Base-by-base conservation (phyloP, 2,888 invertebrate genomes). In the Cheilosia impressa region DNA sequence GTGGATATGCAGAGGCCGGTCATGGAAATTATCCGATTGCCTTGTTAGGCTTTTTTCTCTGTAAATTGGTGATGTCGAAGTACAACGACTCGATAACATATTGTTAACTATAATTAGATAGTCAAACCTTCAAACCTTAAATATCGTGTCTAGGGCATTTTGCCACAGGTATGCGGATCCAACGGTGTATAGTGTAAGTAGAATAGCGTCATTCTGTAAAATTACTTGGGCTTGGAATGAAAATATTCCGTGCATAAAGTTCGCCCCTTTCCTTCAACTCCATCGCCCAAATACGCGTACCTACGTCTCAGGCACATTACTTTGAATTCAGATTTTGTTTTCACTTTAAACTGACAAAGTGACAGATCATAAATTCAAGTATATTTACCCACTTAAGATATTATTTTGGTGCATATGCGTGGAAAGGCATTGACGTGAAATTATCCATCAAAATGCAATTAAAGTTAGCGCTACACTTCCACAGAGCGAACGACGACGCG, bases 401-500 rank as follows among this genome's bases (percentile, higher is more conserved):
- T 76, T 81, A 68, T 81, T 81, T 81, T 58, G 9, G 43, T 80
- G 76, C 76, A 85, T 72, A 17, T 58, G 85, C 72, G 62, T 81
- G 75, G 68, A 81, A 85, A 81, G 50, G 76, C 85, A 85, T 85
- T 77, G 81, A 81, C 85, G 68, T 85, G 76, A 81, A 85, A 81
- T 85, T 81, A 81, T 66, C 85, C 85, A 85, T 85, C 76, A 81
- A 85, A 85, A 72, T 38, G 85, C 68, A 77, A 81, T 85, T 85
- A 85, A 85, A 85, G 77, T 85, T 77, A 63, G 76, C 81, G 68
- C 72, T 68, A 63, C 63, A 81, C 72, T 77, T 66, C 72, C 77
- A 77, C 27, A 45, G 24, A 66, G 50, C 55, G 45, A 66, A 65
- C 53, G 63, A 53, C 58, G 60, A 83, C 58, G 69, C 65, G 65